A percentile compares a stretch with the other conserved stretches of the same genome.
These are phyloP conservation scores for Polydesmus complanatus DNA, from an alignment of 2,888 invertebrate genomes.

Conservation along the genomic window DNA sequence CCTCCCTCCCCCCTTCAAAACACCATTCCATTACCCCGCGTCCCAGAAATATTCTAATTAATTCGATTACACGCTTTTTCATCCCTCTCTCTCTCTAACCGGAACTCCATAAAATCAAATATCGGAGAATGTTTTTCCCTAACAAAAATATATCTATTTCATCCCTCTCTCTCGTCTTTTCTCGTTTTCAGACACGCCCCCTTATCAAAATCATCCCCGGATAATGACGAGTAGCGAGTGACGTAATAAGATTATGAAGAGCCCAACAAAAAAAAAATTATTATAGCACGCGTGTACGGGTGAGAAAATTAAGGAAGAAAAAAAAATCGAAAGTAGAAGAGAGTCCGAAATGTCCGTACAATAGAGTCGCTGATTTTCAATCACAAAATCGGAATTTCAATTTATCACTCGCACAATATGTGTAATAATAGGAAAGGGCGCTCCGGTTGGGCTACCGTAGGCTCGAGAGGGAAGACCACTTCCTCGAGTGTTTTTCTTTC, in stretches of 20 bases:
- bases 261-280: not conserved
- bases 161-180: too few relatives aligned
- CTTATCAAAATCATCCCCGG: not conserved
- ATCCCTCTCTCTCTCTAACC: not conserved
- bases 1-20: not conserved
- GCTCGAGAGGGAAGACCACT: too few relatives aligned
- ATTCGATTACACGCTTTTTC: too few relatives aligned
- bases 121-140: not conserved
- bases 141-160: too few relatives aligned
- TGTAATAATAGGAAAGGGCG: not conserved
- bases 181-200: too few relatives aligned
- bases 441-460: too few relatives aligned
- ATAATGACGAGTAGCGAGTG: not conserved
- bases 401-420: not conserved
- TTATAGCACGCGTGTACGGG: too few relatives aligned
- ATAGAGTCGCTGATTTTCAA: not conserved
- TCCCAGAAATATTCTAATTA: not conserved
- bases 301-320: too few relatives aligned
- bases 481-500: not conserved
- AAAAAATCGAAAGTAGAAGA: not conserved
- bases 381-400: constrained; percentile 3
- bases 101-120: not conserved
- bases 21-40: not conserved
- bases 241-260: not conserved
- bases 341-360: not conserved